Evolutionary conservation across 2,113 vertebrate genomes (phyloP), one percentile per base, ranked within the genome.

Genomic region (Piaya cayana): DNA sequence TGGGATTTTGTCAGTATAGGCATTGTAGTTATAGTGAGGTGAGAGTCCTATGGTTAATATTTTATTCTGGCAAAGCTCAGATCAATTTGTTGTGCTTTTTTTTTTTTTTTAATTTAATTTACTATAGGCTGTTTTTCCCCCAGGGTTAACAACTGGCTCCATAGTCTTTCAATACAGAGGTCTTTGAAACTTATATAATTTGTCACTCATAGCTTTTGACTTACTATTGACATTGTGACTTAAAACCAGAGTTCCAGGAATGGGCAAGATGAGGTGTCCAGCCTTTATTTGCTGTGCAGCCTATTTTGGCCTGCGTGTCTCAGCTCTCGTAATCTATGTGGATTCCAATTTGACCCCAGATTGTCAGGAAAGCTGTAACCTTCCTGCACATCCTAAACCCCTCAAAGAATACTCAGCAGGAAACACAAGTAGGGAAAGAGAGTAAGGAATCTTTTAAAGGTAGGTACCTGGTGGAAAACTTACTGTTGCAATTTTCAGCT

Each of bases 51-150:
- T 52, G 17, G 50, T 92, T 76, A 93, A 82, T 95, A 82, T 93
- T 96, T 96, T 92, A 93, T 92, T 92, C 71, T 91, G 76, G 69
- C 47, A 92, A 86, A 94, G 43, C 69, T 82, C 76, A 76, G 72
- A 94, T 95, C 90, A 91, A 92, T 95, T 75, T 0, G 8, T 56
- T 85, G 43, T 74, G 15, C 39, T 87, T n/a, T n/a, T n/a, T n/a
- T n/a, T n/a, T n/a, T 39, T 86, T 93, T 74, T 55, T 19, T 52
- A 90, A 90, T 75, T 78, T 87, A 59, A 95, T 85, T 90, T 91
- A 22, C 55, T 34, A 30, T 37, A 82, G 77, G 53, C 60, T 87
- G 71, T 19, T 58, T 17, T 70, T 95, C 95, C 87, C 92, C 67
- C 50, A 75, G 45, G 6, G 26, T 32, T 82, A 36, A 23, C 59